Evolutionary conservation across 2,113 vertebrate species (phyloP), one percentile per base, ranked within the genome.

Genomic region (Penelope pileata): DNA sequence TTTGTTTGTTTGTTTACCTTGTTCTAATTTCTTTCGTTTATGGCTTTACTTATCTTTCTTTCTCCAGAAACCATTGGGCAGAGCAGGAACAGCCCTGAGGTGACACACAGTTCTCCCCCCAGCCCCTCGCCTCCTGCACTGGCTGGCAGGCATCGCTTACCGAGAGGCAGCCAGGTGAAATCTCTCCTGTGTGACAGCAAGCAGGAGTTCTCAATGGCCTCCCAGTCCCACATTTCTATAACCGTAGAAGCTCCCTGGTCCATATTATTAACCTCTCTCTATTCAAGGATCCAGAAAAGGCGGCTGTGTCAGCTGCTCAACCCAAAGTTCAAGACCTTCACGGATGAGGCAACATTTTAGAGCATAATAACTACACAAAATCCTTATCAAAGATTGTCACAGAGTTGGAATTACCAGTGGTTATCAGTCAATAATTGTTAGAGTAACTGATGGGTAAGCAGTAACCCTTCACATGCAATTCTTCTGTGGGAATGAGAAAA

Each of bases 401-500:
- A 69, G 73, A 56, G 79, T 17, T 80, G 76, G 91, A 87, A 96
- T 93, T 86, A 88, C 91, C 88, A 60, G 92, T 64, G 80, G 91
- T 78, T 76, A 84, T 62, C 93, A 92, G 93, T 94, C 96, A 88
- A 86, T 94, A 97, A 95, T 94, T 94, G 88, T 88, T 92, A 76
- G 51, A 86, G 77, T 42, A 80, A 88, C 72, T 84, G 94, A 76
- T 94, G 88, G 91, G 72, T 51, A 51, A 95, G 79, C 13, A 2
- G 85, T 82, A 96, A 95, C 86, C 87, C 94, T 92, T 96, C 95
- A 93, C 83, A 81, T 43, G 86, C 42, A 85, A 92, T 95, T 96
- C 86, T 95, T 77, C 74, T 50, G 29, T 26, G 86, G 91, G 90
- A 88, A 94, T 92, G 84, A 89, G 88, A 93, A 97, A 96, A 96